Base-by-base conservation (phyloP, 2,113 vertebrate genomes). In the Petromus typicus region DNA sequence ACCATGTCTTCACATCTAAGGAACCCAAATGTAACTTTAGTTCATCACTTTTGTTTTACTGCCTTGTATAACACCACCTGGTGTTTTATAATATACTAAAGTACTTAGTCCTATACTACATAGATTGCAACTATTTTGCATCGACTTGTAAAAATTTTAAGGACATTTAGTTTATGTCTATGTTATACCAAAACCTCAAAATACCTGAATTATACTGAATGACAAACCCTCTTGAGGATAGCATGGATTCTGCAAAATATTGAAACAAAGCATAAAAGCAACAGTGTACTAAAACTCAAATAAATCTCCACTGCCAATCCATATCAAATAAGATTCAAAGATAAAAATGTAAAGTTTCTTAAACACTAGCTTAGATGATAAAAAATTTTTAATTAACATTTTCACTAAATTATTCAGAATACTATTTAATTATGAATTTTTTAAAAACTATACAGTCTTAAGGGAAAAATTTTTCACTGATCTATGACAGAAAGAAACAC, bases 1-100 rank as follows among this genome's bases (percentile, higher is more conserved):
- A 99, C 99, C 99, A 99, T 99, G 96, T 99, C 99, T 98, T 99
- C 99, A 98, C 99, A 99, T 97, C 99, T 99, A 93, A 59, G 45
- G 81, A 95, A 89, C 20, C 40, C 95, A 97, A 95, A 97, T 64
- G 94, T 27, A 96, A 85, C 94, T 71, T 83, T 20, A 94, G 45
- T 23, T 93, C 2, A 69, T 71, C 13, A 69, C 45, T 90, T 93
- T 8, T 34, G 12, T 63, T 85, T 82, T 64, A 8, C 48, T 22
- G 45, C n/a, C 71, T 61, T 37, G n/a, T 12, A 81, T 6, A 43
- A 34, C n/a, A 81, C 51, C 37, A 75, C 27, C n/a, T 79, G 63
- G 56, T 22, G 7, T 80, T 67, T 57, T 75, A 86, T 1, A 83
- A 30, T 43, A 61, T 14, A 86, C 43, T 92, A 92, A 83, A 76